Conservation (phyloP, 2,888 invertebrate genomes). For the Erpobdella octoculata region DNA sequence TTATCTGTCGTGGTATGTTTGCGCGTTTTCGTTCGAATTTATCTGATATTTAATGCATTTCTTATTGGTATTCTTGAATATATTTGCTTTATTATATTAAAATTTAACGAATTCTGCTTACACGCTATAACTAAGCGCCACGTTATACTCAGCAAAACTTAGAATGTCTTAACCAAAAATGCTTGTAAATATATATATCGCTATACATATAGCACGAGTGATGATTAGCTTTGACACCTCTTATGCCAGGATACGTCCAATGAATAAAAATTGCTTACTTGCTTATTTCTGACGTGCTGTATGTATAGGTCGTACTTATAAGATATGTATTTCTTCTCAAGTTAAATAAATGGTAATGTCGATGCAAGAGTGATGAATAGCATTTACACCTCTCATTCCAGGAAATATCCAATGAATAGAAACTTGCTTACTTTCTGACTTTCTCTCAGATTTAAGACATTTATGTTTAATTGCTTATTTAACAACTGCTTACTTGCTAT, state of each 20-base stretch:
- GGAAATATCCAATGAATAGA: not conserved
- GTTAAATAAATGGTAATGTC: too few relatives aligned
- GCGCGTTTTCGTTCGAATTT: not conserved
- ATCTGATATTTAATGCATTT: too few relatives aligned
- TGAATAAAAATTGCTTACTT: constrained; percentile 8
- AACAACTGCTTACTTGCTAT: not conserved
- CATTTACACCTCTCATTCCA: not conserved
- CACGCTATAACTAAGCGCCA: too few relatives aligned
- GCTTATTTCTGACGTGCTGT: too few relatives aligned
- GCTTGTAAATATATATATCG: not conserved
- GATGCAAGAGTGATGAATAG: not conserved
- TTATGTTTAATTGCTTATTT: too few relatives aligned
- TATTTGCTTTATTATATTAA: too few relatives aligned
- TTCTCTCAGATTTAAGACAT: not conserved
- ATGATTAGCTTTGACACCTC: constrained; percentile 25
- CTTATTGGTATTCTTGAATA: too few relatives aligned
- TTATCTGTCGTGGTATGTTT: not conserved
- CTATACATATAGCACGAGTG: not conserved
- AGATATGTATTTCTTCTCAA: too few relatives aligned
- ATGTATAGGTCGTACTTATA: too few relatives aligned
- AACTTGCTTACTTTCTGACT: not conserved
- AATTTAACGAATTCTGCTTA: too few relatives aligned
- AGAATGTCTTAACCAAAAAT: too few relatives aligned
- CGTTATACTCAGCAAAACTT: too few relatives aligned
- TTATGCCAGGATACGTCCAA: constrained; percentile 2